Evolutionary conservation across 1,140 invertebrate genomes (phyloP).

Genomic region (Pseudobourletiella spinata): DNA sequence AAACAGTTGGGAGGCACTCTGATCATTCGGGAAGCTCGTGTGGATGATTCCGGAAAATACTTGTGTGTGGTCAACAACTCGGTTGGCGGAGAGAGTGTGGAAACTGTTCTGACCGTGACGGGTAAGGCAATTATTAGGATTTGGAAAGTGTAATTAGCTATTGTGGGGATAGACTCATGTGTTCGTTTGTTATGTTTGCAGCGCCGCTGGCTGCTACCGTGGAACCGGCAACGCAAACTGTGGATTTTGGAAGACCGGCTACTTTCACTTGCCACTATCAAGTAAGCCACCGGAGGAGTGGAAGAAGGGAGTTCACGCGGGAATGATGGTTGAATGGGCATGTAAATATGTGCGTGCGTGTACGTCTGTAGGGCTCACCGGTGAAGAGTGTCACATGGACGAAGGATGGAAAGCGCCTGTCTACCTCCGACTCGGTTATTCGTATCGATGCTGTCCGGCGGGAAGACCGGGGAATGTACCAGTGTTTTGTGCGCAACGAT

Average conservation of each 20-base stretch:
- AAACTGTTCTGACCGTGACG: slow-evolving; percentile 84
- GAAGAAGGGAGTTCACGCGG: neutral
- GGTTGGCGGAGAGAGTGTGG: slow-evolving; percentile 82
- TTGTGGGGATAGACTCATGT: too few species aligned
- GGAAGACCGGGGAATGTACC: slow-evolving; percentile 95
- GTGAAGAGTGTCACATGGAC: slow-evolving; percentile 82
- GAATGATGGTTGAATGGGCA: neutral
- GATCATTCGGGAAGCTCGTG: slow-evolving; percentile 79
- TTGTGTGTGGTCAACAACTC: slow-evolving; percentile 89
- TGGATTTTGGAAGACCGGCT: slow-evolving; percentile 84
- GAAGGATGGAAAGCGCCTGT: slow-evolving; percentile 78
- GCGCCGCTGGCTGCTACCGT: slow-evolving; percentile 77
- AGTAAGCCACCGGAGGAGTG: slow-evolving; percentile 22
- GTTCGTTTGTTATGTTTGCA: slow-evolving; percentile 39
- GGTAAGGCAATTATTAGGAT: too few species aligned
- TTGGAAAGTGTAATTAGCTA: too few species aligned
- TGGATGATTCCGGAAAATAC: slow-evolving; percentile 84
- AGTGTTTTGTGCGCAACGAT: slow-evolving; percentile 88
- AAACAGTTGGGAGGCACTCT: slow-evolving; percentile 89
- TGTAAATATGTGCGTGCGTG: neutral
- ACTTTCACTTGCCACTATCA: slow-evolving; percentile 80
- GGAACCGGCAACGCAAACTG: slow-evolving; percentile 78
- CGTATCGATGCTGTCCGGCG: slow-evolving; percentile 83
- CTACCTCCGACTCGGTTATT: slow-evolving; percentile 59
- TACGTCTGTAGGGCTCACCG: slow-evolving; percentile 56